phyloP scores from a whole-genome alignment of 2,113 vertebrate species.

The Ciconia boyciana region DNA sequence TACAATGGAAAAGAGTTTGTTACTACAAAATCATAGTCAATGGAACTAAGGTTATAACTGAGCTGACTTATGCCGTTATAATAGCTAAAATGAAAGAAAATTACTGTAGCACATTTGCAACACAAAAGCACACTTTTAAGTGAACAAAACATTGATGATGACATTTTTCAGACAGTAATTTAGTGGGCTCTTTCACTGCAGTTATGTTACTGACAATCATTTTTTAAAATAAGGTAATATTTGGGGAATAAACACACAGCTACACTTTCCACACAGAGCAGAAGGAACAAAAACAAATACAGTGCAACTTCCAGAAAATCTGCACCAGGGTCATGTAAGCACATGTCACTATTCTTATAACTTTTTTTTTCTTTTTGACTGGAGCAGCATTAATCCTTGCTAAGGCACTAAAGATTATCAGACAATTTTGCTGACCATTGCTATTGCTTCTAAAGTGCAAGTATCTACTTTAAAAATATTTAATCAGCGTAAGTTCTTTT shows the following conservation, averaged over 20 bases:
- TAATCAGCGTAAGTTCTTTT: background rate
- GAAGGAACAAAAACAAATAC: background rate
- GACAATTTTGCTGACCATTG: background rate
- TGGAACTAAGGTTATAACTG: background rate
- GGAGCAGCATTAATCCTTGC: background rate
- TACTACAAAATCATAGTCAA: background rate
- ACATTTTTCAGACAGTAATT: background rate
- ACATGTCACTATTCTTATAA: background rate
- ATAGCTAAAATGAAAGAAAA: background rate
- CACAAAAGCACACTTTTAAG: background rate
- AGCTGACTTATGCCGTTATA: background rate
- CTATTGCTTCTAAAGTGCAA: background rate
- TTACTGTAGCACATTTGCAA: background rate
- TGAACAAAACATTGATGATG: background rate
- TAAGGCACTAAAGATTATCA: background rate
- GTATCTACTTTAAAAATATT: background rate
- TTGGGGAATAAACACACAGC: background rate
- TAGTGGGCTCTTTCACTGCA: accelerated
- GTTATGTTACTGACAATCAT: background rate
- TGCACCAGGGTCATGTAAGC: background rate
- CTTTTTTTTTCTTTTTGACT: background rate
- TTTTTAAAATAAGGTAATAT: background rate
- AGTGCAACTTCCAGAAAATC: background rate
- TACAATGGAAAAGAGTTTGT: background rate
- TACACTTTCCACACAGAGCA: background rate